Percentiles rank a stretch among this genome's conserved stretches.
Conservation (phyloP, 30 jellyfish, hydroid and myxozoan species). For the Haliclystus octoradiatus region DNA sequence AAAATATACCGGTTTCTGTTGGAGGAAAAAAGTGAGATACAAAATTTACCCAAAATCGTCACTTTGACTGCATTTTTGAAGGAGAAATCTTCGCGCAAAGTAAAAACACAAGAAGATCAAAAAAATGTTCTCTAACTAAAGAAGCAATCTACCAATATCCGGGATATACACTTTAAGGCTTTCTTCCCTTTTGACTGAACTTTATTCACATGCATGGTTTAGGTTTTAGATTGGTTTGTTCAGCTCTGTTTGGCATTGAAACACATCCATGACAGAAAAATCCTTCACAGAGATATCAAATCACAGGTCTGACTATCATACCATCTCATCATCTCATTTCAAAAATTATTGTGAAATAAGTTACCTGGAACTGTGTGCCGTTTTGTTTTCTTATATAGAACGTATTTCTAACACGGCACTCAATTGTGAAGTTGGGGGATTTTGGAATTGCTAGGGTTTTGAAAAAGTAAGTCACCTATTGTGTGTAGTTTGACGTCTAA, state of each 20-base stretch:
- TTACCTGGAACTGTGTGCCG: background rate
- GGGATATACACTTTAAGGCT: too few species aligned
- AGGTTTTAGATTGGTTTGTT: slow-evolving; percentile 84
- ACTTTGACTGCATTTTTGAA: too few species aligned
- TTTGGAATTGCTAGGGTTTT: slow-evolving; percentile 97
- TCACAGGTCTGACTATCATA: slow-evolving; percentile 76
- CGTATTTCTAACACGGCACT: slow-evolving; percentile 68
- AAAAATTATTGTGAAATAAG: background rate
- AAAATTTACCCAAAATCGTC: too few species aligned
- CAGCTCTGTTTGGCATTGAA: slow-evolving; percentile 86
- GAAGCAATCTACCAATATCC: too few species aligned
- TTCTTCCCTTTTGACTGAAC: too few species aligned
- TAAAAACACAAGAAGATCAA: too few species aligned
- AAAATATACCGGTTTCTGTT: too few species aligned
- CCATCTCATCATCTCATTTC: background rate
- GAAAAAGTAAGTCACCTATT: slow-evolving; percentile 58
- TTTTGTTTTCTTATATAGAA: slow-evolving; percentile 34
- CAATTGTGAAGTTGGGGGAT: slow-evolving; percentile 89
- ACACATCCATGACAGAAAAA: slow-evolving; percentile 86
- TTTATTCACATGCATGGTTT: too few species aligned
- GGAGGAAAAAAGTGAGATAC: too few species aligned
- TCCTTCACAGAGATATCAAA: slow-evolving; percentile 87
- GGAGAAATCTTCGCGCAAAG: too few species aligned
- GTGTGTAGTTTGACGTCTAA: slow-evolving; percentile 1
- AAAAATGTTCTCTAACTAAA: too few species aligned